These are phyloP conservation scores for Porphyrio hochstetteri DNA, from an alignment of 2,113 vertebrate species.

Conservation along the genomic window DNA sequence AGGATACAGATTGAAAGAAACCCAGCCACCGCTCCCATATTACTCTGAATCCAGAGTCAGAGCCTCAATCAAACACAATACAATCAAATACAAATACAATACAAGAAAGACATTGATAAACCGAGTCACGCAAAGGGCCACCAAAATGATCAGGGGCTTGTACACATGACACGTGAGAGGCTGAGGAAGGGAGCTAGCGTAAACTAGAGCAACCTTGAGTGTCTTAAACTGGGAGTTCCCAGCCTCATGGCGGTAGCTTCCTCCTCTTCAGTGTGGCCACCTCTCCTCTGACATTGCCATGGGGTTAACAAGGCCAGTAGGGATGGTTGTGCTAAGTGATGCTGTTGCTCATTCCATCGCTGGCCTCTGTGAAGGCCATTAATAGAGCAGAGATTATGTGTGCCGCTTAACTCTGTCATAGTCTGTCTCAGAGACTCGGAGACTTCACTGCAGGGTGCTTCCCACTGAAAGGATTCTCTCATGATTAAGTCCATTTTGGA, in stretches of 20 bases:
- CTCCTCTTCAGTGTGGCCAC: neutral
- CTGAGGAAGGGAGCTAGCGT: neutral
- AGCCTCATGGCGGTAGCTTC: neutral
- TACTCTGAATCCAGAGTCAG: neutral
- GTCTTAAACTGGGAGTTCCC: neutral
- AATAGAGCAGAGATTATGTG: neutral
- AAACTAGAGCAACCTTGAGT: neutral
- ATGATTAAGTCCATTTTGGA: neutral
- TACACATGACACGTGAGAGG: accelerated
- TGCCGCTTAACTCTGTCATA: neutral
- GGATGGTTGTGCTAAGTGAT: neutral
- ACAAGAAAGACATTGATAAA: neutral
- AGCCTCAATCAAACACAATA: neutral
- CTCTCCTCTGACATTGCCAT: neutral
- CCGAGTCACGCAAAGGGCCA: neutral
- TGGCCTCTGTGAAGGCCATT: neutral
- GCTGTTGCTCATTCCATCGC: neutral
- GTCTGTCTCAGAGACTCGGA: neutral
- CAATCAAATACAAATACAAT: neutral
- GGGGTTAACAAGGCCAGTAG: neutral
- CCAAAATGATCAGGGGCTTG: neutral
- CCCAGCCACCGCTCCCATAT: neutral
- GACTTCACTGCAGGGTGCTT: neutral
- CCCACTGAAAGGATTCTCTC: neutral
- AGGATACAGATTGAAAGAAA: neutral